Percentiles rank a stretch among this genome's conserved stretches.
Evolutionary conservation across 2,797 vertebrate species (phyloP).

Genomic region (Silurus lanzhouensis): DNA sequence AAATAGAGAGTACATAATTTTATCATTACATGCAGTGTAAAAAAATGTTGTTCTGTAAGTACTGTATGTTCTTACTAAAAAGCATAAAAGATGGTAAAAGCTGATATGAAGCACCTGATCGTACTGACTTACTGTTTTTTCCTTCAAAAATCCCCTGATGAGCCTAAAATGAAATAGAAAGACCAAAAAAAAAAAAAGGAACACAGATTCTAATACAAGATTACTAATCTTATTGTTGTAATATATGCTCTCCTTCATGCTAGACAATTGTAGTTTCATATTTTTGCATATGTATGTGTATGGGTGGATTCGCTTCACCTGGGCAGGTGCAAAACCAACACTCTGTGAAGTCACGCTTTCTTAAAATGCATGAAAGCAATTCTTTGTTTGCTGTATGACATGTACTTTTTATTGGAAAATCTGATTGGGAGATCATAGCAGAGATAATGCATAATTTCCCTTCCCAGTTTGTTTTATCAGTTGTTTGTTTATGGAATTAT

Average conservation of each 20-base stretch:
- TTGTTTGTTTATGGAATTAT: background rate
- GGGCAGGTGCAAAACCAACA: conserved; percentile 1
- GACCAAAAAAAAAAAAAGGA: background rate
- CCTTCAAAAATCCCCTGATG: background rate
- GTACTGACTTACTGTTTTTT: background rate
- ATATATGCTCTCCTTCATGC: background rate
- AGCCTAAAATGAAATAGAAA: background rate
- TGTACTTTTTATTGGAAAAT: background rate
- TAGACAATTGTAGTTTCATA: background rate
- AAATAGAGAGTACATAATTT: background rate
- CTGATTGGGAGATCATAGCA: background rate
- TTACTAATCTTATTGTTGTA: background rate
- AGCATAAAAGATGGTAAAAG: background rate
- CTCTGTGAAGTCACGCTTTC: background rate
- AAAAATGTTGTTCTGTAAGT: background rate
- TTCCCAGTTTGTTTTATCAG: background rate
- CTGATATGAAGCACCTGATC: background rate
- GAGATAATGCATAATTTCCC: background rate
- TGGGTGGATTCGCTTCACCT: background rate
- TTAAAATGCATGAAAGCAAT: too few species aligned
- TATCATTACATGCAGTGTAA: background rate
- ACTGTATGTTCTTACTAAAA: background rate
- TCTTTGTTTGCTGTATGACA: background rate
- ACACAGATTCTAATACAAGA: background rate
- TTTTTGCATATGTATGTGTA: background rate